Base-by-base conservation (phyloP, 1,140 invertebrate genomes). In the Drosophila parvula region DNA sequence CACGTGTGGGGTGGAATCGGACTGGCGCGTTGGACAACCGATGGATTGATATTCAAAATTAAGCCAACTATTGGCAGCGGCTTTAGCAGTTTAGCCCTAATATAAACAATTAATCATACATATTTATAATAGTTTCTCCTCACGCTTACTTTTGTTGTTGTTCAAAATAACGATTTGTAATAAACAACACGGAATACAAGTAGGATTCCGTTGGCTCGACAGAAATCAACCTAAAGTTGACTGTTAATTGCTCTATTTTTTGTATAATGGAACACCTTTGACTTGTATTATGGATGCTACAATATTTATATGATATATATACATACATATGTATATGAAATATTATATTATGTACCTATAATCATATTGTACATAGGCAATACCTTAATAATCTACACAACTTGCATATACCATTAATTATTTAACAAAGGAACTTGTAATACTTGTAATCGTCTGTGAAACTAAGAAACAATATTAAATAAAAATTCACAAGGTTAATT, bases 141-240 rank as follows among this genome's bases (percentile, higher is more conserved):
- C 75, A 79, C 76, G 76, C 76, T 78, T 79, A 64, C 61, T 77
- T 78, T 78, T 78, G 76, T 79, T 78, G 57, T 79, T 77, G 74
- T 77, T 76, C 62, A 58, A 41, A 76, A 76, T 76, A 76, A 76
- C 62, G 41, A 76, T 47, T 64, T 74, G 70, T 74, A 74, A 74
- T 77, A 68, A 77, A 47, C 45, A 61, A 62, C 14, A 32, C 56
- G 55, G 62, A 44, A 69, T 43, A 3, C 34, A 10, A 10, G 18
- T 51, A 28, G 10, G 38, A 57, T 69, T 69, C 50, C 55, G 55
- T 41, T 38, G 71, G 69, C 67, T 48, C 67, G 41, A 53, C 69
- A 73, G 38, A 47, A 68, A 68, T 50, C 61, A 50, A 50, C 47
- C 62, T 27, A 16, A 10, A 59, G 18, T 58, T 68, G 11, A 63